Base-by-base conservation (phyloP, 2,888 invertebrate genomes). In the Heliconius hortense region DNA sequence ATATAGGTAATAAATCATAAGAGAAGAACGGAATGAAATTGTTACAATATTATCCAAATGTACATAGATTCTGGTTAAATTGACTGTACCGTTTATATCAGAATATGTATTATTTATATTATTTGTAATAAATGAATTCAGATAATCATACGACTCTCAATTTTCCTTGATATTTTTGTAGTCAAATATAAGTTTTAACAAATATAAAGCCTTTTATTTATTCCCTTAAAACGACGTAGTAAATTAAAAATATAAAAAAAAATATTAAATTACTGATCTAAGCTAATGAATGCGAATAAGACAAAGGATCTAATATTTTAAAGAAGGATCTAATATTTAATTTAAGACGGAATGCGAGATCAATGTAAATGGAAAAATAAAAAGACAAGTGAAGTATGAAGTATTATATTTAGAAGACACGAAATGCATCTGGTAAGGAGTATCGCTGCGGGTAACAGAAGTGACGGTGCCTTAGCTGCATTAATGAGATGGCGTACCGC, bases 101-200 rank as follows among this genome's bases (percentile, higher is more conserved):
- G 82, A 82, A 85, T 80, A 81, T 81, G 82, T 82, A 81, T 82
- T 83, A 83, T 83, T 83, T 83, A 82, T 82, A 82, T 81, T 81
- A 82, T 82, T 83, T 83, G 78, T 84, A 83, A 82, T 82, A 81
- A 84, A 83, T 81, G 82, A 81, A 81, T 78, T 66, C 77, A 76
- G 77, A 73, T 77, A 75, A 60, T 72, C 60, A 24, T 78, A 39
- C 39, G 69, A 66, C 69, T 77, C 76, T 76, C 77, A 78, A 79
- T 77, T 80, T 74, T 80, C 79, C 79, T 77, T 77, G 56, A 60
- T 79, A 79, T 78, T 80, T 78, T 79, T 80, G 77, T 80, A 80
- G 77, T 75, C 67, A 67, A 75, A 77, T 78, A 79, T 76, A 79
- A 76, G 73, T 77, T 77, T 74, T 73, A 77, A 64, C 59, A 76